Base-by-base conservation (phyloP, 92 coral and sea anemone species). In the Desmophyllum pertusum region DNA sequence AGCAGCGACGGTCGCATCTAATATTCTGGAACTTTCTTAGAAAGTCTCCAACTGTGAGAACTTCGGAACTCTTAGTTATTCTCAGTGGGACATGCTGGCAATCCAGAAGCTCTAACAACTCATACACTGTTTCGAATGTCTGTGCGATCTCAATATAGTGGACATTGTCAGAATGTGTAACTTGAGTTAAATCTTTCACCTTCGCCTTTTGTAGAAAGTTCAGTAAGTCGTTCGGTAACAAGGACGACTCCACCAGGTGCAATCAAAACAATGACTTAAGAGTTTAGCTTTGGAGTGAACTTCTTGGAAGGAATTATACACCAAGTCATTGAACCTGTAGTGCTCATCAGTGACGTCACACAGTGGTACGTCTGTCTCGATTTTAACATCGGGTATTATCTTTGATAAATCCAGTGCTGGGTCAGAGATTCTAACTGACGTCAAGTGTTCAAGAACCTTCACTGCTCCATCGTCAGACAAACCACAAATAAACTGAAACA, bases 401-500 rank as follows among this genome's bases (percentile, higher is more conserved):
- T 40, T 23, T 71, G 53, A 41, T 1, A 71, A 71, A 71, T 71
- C 53, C 38, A 31, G 39, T 30, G 63, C 17, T 41, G 31, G 15
- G 61, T 48, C 59, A 29, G 33, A 21, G 31, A 73, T 40, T 55
- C 41, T 76, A 7, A 76, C 25, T 46, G 41, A 48, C 21, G 27
- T 30, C 10, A 76, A 15, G 30, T 35, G 41, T 18, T 76, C 40
- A 76, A 76, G 50, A 0, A 51, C 53, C 30, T 76, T 48, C 42
- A 18, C 53, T 48, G 67, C 39, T 39, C 80, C 80, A 25, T 48
- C 42, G 29, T 23, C 66, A 11, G 67, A 76, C 45, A 76, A 76
- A 23, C 80, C 80, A 36, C 43, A 76, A 33, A 76, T 19, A n/a
- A 76, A 76, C 65, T n/a, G 13, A 10, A 76, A 30, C 50, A 76